Percentiles rank a stretch among this genome's conserved stretches.
Evolutionary conservation across 2,797 vertebrate genomes (phyloP).

Genomic region (Lagorchestes hirsutus): DNA sequence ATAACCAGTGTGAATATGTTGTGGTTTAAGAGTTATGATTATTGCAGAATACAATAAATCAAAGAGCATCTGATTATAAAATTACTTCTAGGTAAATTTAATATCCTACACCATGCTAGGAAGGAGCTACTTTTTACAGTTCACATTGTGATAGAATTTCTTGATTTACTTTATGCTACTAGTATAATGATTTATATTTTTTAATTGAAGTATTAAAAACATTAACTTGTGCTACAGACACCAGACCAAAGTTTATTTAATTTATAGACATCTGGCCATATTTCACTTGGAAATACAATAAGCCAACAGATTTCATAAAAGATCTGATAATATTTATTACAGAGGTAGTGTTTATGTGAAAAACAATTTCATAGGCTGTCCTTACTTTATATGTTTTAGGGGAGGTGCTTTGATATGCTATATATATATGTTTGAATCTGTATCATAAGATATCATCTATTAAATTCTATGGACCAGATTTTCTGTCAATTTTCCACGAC

Average conservation of each 20-base stretch:
- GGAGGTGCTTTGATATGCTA: background rate
- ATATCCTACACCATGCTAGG: constrained; percentile 61
- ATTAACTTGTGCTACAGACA: constrained; percentile 52
- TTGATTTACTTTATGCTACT: constrained; percentile 41
- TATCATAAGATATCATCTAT: background rate
- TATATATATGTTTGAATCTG: background rate
- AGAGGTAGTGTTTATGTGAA: constrained; percentile 7
- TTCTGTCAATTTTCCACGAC: constrained; percentile 9
- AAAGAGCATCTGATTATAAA: constrained; percentile 62
- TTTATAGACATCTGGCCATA: constrained; percentile 21
- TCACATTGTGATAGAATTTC: constrained; percentile 15
- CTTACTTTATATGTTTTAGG: background rate
- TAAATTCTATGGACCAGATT: background rate
- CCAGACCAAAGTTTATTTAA: constrained; percentile 35
- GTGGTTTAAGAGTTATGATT: constrained; percentile 27
- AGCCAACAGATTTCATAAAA: constrained; percentile 54
- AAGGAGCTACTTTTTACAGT: constrained; percentile 46
- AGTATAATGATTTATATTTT: constrained; percentile 41
- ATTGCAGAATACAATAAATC: constrained; percentile 18
- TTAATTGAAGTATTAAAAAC: constrained; percentile 65
- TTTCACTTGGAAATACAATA: constrained; percentile 53
- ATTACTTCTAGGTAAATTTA: constrained; percentile 63
- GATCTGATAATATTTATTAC: constrained; percentile 32
- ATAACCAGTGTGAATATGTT: constrained; percentile 12
- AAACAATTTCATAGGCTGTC: background rate